These are phyloP conservation scores for Myocastor coypus DNA, from an alignment of 2,113 vertebrate species.

Conservation along the genomic window DNA sequence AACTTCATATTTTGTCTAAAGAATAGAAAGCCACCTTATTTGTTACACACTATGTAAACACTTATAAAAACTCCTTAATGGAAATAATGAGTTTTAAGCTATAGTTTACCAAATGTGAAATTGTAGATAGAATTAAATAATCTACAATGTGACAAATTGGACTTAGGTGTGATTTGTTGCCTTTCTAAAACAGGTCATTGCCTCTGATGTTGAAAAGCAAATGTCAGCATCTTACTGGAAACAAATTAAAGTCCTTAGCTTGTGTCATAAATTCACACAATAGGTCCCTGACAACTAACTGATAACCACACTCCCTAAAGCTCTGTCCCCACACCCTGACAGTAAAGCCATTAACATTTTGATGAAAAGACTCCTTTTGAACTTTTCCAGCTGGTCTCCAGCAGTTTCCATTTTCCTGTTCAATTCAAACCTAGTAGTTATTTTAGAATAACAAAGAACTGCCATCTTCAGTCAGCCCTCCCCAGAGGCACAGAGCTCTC, in stretches of 20 bases:
- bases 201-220: not conserved
- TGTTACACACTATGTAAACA: not conserved
- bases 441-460: slow-evolving; percentile 80
- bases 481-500: slow-evolving; percentile 74
- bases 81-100: not conserved
- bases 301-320: slow-evolving; percentile 60
- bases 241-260: slow-evolving; percentile 58
- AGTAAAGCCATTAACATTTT: slow-evolving; percentile 50
- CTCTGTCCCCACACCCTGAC: slow-evolving; percentile 52
- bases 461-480: slow-evolving; percentile 67
- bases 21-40: slow-evolving; percentile 32
- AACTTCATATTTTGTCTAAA: not conserved
- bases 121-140: slow-evolving; percentile 38
- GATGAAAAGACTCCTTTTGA: slow-evolving; percentile 78
- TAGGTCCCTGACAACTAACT: slow-evolving; percentile 74
- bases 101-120: not conserved
- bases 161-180: not conserved
- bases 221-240: slow-evolving; percentile 50
- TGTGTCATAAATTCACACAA: slow-evolving; percentile 59
- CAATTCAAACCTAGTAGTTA: slow-evolving; percentile 72
- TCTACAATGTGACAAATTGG: not conserved
- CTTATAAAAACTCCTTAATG: not conserved
- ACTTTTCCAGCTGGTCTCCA: slow-evolving; percentile 78
- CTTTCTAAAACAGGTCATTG: slow-evolving; percentile 20
- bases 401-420: slow-evolving; percentile 61